Percentiles rank a stretch among this genome's conserved stretches.
phyloP scores from a whole-genome alignment of 92 coral and sea anemone genomes.

The Zoanthus gigantus region DNA sequence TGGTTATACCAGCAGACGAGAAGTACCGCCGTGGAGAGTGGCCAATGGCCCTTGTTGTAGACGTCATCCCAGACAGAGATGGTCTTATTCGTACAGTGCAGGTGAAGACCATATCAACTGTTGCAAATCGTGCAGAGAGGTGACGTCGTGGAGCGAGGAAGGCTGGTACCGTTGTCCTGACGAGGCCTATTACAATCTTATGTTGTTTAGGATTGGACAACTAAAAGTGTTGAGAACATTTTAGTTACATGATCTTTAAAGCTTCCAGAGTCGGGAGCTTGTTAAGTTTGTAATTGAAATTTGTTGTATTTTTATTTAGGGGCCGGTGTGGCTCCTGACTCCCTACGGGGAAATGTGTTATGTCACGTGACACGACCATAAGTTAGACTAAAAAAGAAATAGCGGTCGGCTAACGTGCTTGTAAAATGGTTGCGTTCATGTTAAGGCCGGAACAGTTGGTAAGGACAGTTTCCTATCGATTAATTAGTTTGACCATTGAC shows the following conservation, averaged over 20 bases:
- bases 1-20: conserved; percentile 59
- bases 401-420: no score
- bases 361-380: not conserved
- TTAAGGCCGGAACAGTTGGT: no score
- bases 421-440: no score
- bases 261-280: conserved; percentile 6
- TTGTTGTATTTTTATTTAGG: conserved; percentile 31
- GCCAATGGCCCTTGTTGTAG: conserved; percentile 60
- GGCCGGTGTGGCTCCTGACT: conserved; percentile 54
- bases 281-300: conserved; percentile 17
- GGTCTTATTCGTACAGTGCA: conserved; percentile 62
- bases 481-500: no score
- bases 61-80: conserved; percentile 49
- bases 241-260: conserved; percentile 1
- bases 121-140: conserved; percentile 58
- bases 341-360: not conserved
- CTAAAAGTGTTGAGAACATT: conserved; percentile 12
- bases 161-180: conserved; percentile 18
- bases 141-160: conserved; percentile 47
- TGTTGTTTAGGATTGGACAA: conserved; percentile 56
- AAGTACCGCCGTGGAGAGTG: conserved; percentile 61
- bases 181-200: conserved; percentile 52
- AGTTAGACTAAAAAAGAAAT: no score
- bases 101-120: conserved; percentile 67
- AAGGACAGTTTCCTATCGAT: no score